Evolutionary conservation across 1,140 invertebrate genomes (phyloP), one percentile per base, ranked within the genome.

Genomic region (Triops longicaudatus): DNA sequence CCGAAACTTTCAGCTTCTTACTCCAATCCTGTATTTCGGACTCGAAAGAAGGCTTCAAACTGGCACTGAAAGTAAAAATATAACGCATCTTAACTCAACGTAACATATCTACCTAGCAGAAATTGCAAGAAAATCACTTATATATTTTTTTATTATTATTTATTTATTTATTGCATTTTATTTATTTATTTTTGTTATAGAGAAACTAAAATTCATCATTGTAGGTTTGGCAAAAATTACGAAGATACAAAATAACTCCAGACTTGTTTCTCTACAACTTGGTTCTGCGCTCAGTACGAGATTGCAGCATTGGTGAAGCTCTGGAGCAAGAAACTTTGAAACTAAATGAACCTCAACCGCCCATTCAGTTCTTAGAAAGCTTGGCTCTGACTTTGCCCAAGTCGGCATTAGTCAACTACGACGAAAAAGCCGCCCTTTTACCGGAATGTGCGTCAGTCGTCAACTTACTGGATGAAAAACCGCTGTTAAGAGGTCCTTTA

Each of bases 201-300:
- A 37, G 27, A 17, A 14, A 79, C 17, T 80, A 43, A 27, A 73
- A 77, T 74, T 79, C 73, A 77, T 77, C 28, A 74, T 80, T 81
- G 9, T 75, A 88, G 87, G 83, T 95, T n/a, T 97, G 93, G 93
- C 88, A 91, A 73, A 90, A 93, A 85, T 91, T 97, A 90, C 82
- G 88, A 41, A 81, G 86, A 76, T 84, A 86, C 79, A 87, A 85
- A 73, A 85, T 95, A 6, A 86, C 83, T 74, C 93, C 93, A 1
- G 88, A 88, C 81, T 83, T 92, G 78, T 90, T 86, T 79, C 89
- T 88, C 9, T 97, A 92, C 81, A 96, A 96, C 88, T 85, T 96
- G 27, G 84, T 98, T 80, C 81, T 97, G 6, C 86, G 90, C 80
- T 89, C 88, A 82, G 88, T 90, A 0, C 88, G 91, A 79, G 93